Evolutionary conservation across 1,140 invertebrate genomes (phyloP), one percentile per base, ranked within the genome.

Genomic region (Heliconius himera): DNA sequence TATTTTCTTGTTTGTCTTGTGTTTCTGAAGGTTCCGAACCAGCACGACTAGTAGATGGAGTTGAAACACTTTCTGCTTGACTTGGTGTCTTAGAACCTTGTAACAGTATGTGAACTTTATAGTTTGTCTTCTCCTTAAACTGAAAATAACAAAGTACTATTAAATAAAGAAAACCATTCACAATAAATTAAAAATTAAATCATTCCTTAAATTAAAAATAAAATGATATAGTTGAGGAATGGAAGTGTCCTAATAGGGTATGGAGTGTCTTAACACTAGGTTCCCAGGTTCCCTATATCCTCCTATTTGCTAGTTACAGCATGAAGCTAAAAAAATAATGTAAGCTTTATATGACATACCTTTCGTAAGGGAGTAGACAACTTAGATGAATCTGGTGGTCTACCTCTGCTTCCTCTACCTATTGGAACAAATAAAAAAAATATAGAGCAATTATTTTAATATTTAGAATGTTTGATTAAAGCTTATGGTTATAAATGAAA

Each of bases 41-140:
- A 22, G 85, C 86, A 26, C 85, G 81, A 73, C 87, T 92, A n/a
- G 88, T 90, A 18, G 90, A 90, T 36, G 91, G 88, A 26, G 87
- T 91, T 76, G 86, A 81, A 29, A 74, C 60, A 41, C 36, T 85
- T 80, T 94, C 89, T 20, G 82, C 8, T 81, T 82, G 83, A 70
- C 60, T 86, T 11, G 78, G 73, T 46, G 88, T 85, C 73, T 91
- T 90, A 20, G 93, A 89, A 20, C 92, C 91, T 90, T 96, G 96
- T 36, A 95, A 88, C 38, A 95, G 91, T 81, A 96, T 96, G 73
- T 96, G 95, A 70, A 96, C 94, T 91, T 96, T 95, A 85, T 97
- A 96, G 83, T 97, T 96, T 60, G 95, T 95, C 80, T 95, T 95
- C 49, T 94, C 94, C 79, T 90, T 91, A 46, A 90, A 79, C 94